Conservation (phyloP, 2,113 vertebrate species). For the Hippocampus guttulatus region DNA sequence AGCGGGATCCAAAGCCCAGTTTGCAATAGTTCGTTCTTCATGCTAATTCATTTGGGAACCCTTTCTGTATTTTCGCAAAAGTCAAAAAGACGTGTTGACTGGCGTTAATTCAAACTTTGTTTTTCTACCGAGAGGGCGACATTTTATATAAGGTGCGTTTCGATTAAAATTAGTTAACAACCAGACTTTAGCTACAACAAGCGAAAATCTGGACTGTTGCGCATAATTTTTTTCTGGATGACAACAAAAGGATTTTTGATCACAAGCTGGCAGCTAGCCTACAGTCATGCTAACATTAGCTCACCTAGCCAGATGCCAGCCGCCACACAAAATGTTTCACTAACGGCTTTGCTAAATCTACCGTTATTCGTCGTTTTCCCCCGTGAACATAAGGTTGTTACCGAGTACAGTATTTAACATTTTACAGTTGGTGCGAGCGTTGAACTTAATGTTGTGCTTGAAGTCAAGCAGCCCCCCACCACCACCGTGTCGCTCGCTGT, state of each 20-base stretch:
- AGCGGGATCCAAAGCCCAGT: conserved; percentile 40
- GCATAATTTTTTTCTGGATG: conserved; percentile 50
- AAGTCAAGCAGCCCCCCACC: conserved; percentile 15
- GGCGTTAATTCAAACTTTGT: neutral
- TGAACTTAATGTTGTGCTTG: conserved; percentile 45
- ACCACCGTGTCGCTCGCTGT: conserved; percentile 43
- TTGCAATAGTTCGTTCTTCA: conserved; percentile 52
- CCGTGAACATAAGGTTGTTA: neutral
- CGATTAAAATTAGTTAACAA: neutral
- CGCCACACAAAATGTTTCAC: neutral
- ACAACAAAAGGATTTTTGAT: conserved; percentile 73
- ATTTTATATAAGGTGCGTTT: neutral
- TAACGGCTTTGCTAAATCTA: neutral
- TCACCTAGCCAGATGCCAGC: conserved; percentile 9
- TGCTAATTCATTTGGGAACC: conserved; percentile 48
- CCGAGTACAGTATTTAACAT: neutral
- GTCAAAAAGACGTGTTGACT: neutral
- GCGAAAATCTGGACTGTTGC: conserved; percentile 48
- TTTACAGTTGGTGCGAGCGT: conserved; percentile 6
- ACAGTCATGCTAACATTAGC: conserved; percentile 52
- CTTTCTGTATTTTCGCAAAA: conserved; percentile 24
- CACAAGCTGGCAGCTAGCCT: conserved; percentile 63
- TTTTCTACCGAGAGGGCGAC: too few species aligned
- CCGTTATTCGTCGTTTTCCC: neutral
- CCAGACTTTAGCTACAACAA: conserved; percentile 23